These are phyloP conservation scores for Chondrilla cf. caribensis DNA, from an alignment of 37 sponge, comb jelly and placozoan species.

Conservation along the genomic window DNA sequence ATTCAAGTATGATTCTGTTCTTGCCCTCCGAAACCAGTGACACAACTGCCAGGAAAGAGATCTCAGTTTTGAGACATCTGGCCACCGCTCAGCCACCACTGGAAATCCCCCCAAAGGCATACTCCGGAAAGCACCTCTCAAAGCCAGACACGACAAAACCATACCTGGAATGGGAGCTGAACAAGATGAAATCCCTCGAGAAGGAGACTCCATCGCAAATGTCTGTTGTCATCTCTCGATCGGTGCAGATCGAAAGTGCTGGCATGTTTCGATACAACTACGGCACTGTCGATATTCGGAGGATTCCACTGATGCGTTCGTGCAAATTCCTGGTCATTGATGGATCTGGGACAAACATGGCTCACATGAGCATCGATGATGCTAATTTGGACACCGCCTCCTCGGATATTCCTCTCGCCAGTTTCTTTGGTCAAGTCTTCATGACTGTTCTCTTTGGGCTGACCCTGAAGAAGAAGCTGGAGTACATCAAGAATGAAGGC, in stretches of 20 bases:
- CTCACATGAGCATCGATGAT: slow-evolving; percentile 9
- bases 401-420: slow-evolving; percentile 20
- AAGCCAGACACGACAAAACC: neutral
- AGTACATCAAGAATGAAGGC: neutral
- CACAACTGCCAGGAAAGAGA: neutral
- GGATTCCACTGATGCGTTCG: neutral
- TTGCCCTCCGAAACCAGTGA: neutral
- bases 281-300: slow-evolving; percentile 15
- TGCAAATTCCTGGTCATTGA: slow-evolving; percentile 13
- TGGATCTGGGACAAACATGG: slow-evolving; percentile 18
- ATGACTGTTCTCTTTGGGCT: slow-evolving; percentile 12
- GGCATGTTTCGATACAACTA: slow-evolving; percentile 18
- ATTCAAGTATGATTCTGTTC: slow-evolving; percentile 35
- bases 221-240: neutral
- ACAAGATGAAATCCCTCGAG: neutral
- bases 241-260: neutral
- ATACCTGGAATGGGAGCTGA: neutral
- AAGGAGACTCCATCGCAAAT: neutral
- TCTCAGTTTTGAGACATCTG: neutral
- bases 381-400: neutral
- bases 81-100: neutral
- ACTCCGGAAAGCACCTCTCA: slow-evolving; percentile 1
- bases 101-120: neutral
- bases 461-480: slow-evolving; percentile 18
- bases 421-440: slow-evolving; percentile 31